Base-by-base conservation (phyloP, 2,113 vertebrate species). In the Scolopax mira region DNA sequence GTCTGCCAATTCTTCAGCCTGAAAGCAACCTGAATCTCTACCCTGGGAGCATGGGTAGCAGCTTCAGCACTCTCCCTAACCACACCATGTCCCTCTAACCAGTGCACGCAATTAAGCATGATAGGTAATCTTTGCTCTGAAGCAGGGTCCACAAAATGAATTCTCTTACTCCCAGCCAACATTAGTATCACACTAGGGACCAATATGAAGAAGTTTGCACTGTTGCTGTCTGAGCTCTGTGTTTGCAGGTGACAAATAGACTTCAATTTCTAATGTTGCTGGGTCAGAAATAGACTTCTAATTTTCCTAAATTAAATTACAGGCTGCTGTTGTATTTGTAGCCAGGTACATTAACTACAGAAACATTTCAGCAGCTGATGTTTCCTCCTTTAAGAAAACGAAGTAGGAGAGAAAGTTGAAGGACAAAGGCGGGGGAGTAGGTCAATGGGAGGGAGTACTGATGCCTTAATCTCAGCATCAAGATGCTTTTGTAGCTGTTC, bases 261-360 rank as follows among this genome's bases (percentile, higher is more conserved):
- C 67, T 85, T 78, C 88, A 94, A 90, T 96, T 95, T 95, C 88
- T 94, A 78, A 89, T 39, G 60, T 66, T 91, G 62, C 67, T 62
- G 31, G 77, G 55, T 92, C 85, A 93, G 77, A 95, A 93, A 93
- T 10, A 92, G 66, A 46, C 78, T 71, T 78, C 83, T 90, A 55
- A 89, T 94, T 96, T 94, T 93, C 64, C 60, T 94, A 87, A 96
- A 96, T 94, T 92, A 94, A 96, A 95, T 96, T 90, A 89, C 15
- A 74, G 44, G 44, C 13, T 71, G 60, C 55, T 75, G 23, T 39
- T 49, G 62, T 72, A 82, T 91, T 77, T 90, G 64, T 64, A 89
- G 64, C 77, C 64, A 93, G 58, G 39, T 66, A 52, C 19, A 49
- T 61, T 94, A 89, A 89, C 64, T 82, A 77, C 54, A 89, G 37